Conservation (phyloP, 1,140 invertebrate species). For the Orchesella cincta region DNA sequence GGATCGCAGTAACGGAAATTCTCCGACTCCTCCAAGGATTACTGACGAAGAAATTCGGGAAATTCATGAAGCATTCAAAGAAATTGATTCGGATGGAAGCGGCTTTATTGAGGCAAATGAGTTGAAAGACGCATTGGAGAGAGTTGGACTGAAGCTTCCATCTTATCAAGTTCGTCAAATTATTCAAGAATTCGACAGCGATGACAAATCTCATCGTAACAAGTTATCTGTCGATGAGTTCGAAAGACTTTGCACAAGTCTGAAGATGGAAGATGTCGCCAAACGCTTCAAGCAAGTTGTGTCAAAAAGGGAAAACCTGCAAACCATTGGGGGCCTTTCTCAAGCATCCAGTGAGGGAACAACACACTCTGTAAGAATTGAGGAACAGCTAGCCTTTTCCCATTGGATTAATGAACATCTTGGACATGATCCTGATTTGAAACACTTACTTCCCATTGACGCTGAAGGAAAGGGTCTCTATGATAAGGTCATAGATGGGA, state of each 20-base stretch:
- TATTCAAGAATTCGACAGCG: constrained; percentile 78
- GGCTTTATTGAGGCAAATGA: constrained; percentile 87
- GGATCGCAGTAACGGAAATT: not conserved
- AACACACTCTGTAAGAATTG: constrained; percentile 86
- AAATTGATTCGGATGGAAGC: constrained; percentile 89
- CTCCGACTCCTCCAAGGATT: not conserved
- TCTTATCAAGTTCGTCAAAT: constrained; percentile 88
- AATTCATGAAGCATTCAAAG: constrained; percentile 9
- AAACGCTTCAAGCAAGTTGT: constrained; percentile 89
- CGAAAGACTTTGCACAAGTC: constrained; percentile 77
- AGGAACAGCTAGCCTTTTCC: constrained; percentile 95
- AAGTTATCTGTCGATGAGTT: constrained; percentile 83
- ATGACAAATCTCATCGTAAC: constrained; percentile 73
- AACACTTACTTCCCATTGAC: constrained; percentile 87
- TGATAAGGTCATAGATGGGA: constrained; percentile 92
- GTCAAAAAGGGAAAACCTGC: constrained; percentile 88
- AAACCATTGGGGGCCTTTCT: constrained; percentile 90
- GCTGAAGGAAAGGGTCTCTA: constrained; percentile 85
- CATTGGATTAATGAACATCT: constrained; percentile 98
- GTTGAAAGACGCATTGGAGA: constrained; percentile 81
- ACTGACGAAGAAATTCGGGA: constrained; percentile 11
- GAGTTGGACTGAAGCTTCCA: constrained; percentile 88
- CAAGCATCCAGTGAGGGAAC: constrained; percentile 91
- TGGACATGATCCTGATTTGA: constrained; percentile 80
- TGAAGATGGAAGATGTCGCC: constrained; percentile 83